A percentile compares a stretch with the other conserved stretches of the same genome.
Evolutionary conservation across 37 sponge, comb jelly and placozoan genomes (phyloP).

Genomic region (Beroe ovata): DNA sequence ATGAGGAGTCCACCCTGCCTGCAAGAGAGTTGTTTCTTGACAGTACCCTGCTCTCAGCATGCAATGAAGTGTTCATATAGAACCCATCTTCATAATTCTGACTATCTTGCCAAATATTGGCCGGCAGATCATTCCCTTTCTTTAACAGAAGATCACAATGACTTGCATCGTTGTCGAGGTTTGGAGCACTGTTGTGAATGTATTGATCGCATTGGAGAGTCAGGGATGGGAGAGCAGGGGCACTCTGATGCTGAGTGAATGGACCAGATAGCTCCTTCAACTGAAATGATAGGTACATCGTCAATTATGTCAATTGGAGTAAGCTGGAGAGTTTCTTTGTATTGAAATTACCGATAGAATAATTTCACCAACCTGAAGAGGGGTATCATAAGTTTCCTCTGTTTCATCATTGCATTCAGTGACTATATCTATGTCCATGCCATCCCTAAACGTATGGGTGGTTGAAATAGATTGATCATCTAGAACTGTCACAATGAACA

Average conservation of each 20-base stretch:
- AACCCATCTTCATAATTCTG: constrained; percentile 7
- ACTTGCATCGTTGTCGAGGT: constrained; percentile 21
- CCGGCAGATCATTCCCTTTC: not conserved
- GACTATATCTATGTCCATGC: not conserved
- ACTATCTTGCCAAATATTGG: not conserved
- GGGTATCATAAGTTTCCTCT: not conserved
- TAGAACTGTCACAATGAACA: too few species aligned
- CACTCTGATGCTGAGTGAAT: not conserved
- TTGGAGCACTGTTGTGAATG: constrained; percentile 19
- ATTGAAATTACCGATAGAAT: too few species aligned
- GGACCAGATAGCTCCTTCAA: not conserved
- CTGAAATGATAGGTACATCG: constrained; percentile 13
- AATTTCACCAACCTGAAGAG: not conserved
- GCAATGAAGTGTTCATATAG: constrained; percentile 41
- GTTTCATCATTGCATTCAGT: not conserved
- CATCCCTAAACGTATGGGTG: not conserved
- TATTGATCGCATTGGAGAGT: not conserved
- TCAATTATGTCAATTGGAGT: too few species aligned
- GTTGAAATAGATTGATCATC: too few species aligned
- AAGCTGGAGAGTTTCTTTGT: too few species aligned
- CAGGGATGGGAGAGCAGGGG: not conserved
- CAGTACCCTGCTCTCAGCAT: constrained; percentile 14
- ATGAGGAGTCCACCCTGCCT: not conserved
- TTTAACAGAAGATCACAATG: not conserved
- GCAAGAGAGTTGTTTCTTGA: not conserved